These are phyloP conservation scores for Strix aluco DNA, from an alignment of 2,113 vertebrate species.

Conservation along the genomic window DNA sequence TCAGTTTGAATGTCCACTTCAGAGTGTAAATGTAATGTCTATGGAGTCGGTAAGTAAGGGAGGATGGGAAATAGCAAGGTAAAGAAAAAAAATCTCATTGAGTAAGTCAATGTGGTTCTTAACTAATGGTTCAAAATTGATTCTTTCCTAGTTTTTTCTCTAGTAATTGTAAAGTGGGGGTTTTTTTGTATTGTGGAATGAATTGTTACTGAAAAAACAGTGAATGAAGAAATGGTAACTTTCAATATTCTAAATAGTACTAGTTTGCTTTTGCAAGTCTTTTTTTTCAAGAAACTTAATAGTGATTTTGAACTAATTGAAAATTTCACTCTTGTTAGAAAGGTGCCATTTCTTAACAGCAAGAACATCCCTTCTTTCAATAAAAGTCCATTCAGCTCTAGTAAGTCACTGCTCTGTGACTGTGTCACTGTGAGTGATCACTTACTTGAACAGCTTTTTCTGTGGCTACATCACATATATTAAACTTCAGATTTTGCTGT, in stretches of 20 bases:
- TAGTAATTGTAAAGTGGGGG: not conserved
- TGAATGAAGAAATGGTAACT: not conserved
- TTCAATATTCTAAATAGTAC: not conserved
- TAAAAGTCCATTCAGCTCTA: not conserved
- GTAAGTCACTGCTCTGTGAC: not conserved
- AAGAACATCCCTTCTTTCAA: not conserved
- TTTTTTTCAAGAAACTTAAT: not conserved
- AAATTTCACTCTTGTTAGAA: not conserved
- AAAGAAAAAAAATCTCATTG: not conserved
- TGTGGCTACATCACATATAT: not conserved
- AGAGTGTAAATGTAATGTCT: accelerated
- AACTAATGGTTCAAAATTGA: not conserved
- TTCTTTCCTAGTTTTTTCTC: not conserved
- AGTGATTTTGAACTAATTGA: not conserved
- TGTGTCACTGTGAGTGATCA: not conserved
- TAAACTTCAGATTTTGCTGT: not conserved
- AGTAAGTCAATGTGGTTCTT: not conserved
- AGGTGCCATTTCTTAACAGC: not conserved
- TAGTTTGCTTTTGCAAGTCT: not conserved
- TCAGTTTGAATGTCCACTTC: not conserved
- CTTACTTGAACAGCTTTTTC: not conserved
- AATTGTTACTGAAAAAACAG: not conserved
- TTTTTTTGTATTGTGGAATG: not conserved
- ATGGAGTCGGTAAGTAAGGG: not conserved
- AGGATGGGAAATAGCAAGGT: not conserved